Conservation (phyloP, 2,888 invertebrate species). For the Cactoblastis cactorum region DNA sequence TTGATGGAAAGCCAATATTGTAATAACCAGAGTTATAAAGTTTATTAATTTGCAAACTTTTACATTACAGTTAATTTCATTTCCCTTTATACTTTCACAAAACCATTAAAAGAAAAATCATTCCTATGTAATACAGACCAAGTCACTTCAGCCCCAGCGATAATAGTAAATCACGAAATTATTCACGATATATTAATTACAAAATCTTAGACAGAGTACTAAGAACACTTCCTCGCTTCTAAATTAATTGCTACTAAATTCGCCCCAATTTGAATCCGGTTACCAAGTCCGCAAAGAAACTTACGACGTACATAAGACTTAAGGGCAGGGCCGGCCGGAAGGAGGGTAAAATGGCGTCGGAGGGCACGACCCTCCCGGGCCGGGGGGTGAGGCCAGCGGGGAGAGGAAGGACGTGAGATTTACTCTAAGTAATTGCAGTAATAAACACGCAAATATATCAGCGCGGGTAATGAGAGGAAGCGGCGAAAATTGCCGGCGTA, state of each 20-base stretch:
- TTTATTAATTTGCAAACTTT: too few species aligned
- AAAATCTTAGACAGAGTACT: constrained; percentile 59
- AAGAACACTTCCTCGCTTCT: constrained; percentile 67
- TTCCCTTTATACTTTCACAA: not conserved
- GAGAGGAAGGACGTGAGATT: constrained; percentile 79
- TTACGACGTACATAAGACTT: constrained; percentile 79
- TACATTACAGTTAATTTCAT: not conserved
- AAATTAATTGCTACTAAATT: constrained; percentile 80
- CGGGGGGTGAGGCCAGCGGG: constrained; percentile 36
- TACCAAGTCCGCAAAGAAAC: constrained; percentile 78
- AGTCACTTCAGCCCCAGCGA: constrained; percentile 32
- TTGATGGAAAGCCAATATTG: too few species aligned
- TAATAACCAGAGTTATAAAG: too few species aligned
- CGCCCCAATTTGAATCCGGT: constrained; percentile 79
- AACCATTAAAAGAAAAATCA: not conserved
- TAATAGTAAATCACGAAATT: constrained; percentile 53
- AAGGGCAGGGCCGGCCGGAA: constrained; percentile 77
- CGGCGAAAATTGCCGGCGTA: constrained; percentile 74
- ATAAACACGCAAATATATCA: constrained; percentile 80
- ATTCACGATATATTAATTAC: constrained; percentile 66
- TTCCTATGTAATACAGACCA: not conserved
- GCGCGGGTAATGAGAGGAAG: constrained; percentile 78
- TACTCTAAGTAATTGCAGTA: constrained; percentile 81
- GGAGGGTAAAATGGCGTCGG: constrained; percentile 73
- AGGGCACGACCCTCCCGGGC: constrained; percentile 71